These are phyloP conservation scores for Spodoptera littoralis DNA, from an alignment of 2,888 invertebrate genomes.

Conservation along the genomic window DNA sequence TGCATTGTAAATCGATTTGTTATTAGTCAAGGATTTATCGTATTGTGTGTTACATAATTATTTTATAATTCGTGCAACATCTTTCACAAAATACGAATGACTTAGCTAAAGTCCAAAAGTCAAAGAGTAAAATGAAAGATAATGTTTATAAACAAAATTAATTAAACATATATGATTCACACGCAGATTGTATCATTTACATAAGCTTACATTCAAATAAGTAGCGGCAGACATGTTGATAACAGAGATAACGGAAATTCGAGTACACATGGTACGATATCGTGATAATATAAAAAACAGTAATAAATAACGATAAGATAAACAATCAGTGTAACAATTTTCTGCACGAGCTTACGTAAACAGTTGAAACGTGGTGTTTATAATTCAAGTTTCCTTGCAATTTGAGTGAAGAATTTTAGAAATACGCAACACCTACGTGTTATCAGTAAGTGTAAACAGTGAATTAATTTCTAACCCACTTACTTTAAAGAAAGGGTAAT, in stretches of 20 bases:
- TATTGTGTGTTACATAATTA: too few relatives aligned
- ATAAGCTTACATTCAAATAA: conserved; percentile 22
- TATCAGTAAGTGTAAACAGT: too few relatives aligned
- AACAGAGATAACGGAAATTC: conserved; percentile 33
- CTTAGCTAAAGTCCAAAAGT: too few relatives aligned
- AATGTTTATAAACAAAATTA: conserved; percentile 17
- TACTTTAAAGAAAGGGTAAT: too few relatives aligned
- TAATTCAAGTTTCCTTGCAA: conserved; percentile 1
- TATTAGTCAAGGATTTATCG: too few relatives aligned
- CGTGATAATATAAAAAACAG: conserved; percentile 35
- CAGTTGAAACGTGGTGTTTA: conserved; percentile 1
- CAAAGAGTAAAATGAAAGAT: neutral
- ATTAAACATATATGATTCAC: conserved; percentile 18
- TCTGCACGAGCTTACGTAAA: conserved; percentile 21
- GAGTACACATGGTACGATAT: conserved; percentile 21
- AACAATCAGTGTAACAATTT: conserved; percentile 23
- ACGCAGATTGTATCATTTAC: conserved; percentile 33
- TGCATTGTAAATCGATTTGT: too few relatives aligned
- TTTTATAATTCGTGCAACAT: too few relatives aligned
- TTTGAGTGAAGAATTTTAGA: too few relatives aligned
- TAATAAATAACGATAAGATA: conserved; percentile 50
- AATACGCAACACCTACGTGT: too few relatives aligned
- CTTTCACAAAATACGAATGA: too few relatives aligned
- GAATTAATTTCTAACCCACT: too few relatives aligned
- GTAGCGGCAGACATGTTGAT: conserved; percentile 27